Conservation (phyloP, 2,113 vertebrate genomes). For the Athene noctua region DNA sequence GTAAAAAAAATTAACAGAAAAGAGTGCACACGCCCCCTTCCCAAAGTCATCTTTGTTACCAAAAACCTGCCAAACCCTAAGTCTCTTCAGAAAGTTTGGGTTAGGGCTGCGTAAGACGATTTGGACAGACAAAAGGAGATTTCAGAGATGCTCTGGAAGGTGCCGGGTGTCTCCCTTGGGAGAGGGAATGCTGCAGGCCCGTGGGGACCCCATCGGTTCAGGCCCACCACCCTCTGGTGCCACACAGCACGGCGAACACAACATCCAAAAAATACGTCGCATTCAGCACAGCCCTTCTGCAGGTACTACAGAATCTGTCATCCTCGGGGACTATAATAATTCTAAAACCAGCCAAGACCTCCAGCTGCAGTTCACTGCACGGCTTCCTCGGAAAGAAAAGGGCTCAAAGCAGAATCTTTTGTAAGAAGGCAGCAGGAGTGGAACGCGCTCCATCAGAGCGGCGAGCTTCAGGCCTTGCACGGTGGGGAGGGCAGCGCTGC, state of each 20-base stretch:
- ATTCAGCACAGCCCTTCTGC: neutral
- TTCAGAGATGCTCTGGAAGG: neutral
- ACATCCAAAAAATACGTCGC: neutral
- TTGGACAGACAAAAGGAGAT: neutral
- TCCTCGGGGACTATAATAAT: neutral
- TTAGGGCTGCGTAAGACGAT: neutral
- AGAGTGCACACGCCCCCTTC: no score
- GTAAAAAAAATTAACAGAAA: neutral
- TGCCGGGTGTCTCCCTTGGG: neutral
- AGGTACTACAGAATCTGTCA: neutral
- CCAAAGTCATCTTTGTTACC: no score
- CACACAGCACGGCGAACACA: neutral
- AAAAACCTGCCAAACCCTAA: neutral
- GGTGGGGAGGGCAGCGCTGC: neutral
- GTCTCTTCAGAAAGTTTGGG: neutral
- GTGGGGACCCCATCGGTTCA: neutral
- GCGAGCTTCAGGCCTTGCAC: neutral
- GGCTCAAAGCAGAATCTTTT: neutral
- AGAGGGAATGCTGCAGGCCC: neutral
- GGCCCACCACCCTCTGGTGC: neutral
- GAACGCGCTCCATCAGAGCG: fast-evolving
- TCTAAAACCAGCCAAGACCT: neutral
- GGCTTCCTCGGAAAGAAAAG: neutral
- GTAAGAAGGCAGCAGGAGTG: neutral
- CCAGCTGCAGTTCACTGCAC: neutral